phyloP scores from a whole-genome alignment of 2,797 vertebrate genomes.

The Ispidina picta region DNA sequence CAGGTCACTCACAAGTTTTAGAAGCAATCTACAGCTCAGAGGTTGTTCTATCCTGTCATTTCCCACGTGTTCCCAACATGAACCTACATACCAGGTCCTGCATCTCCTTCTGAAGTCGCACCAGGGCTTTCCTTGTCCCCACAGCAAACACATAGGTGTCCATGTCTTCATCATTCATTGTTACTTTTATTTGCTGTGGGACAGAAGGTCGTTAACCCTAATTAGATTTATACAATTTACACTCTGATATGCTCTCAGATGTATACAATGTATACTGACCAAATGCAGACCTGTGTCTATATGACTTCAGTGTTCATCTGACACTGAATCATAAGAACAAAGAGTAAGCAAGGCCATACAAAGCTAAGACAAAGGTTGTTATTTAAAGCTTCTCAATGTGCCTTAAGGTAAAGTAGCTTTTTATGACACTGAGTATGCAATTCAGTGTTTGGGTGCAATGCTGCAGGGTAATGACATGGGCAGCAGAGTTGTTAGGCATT shows the following conservation, averaged over 20 bases:
- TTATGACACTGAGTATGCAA: not conserved
- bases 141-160: slow-evolving; percentile 98
- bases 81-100: slow-evolving; percentile 91
- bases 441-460: not conserved
- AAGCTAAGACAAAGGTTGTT: not conserved
- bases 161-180: slow-evolving; percentile 98
- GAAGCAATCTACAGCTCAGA: not conserved
- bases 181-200: slow-evolving; percentile 96
- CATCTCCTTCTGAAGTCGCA: slow-evolving; percentile 96
- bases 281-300: not conserved
- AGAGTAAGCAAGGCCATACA: not conserved
- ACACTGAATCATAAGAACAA: not conserved
- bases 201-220: not conserved
- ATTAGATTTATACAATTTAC: not conserved
- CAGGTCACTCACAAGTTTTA: not conserved
- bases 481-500: not conserved
- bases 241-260: not conserved
- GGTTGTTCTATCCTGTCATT: not conserved
- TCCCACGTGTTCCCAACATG: rapidly evolving
- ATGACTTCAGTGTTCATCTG: not conserved
- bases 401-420: not conserved
- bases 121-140: slow-evolving; percentile 93
- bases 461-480: not conserved
- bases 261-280: not conserved
- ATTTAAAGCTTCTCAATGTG: not conserved